Evolutionary conservation across 2,888 invertebrate genomes (phyloP).

Genomic region (Anarsia innoxiella): DNA sequence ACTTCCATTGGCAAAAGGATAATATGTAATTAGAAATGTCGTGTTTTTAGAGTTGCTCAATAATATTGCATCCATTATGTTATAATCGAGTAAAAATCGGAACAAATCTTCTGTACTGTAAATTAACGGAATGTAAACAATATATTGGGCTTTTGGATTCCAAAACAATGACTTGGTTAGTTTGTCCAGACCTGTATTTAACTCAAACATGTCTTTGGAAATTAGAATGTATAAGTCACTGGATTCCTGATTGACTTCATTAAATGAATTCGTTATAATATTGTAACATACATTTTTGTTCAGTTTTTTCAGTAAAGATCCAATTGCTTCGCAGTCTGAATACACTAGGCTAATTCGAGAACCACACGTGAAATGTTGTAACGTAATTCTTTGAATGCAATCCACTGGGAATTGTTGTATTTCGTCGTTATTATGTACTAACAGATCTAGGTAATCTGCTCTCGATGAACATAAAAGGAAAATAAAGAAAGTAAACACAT

Average conservation of each 20-base stretch:
- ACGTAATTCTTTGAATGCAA: conserved; percentile 1
- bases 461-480: too few relatives aligned
- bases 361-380: not conserved
- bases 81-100: not conserved
- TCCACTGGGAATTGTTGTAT: not conserved
- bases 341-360: not conserved
- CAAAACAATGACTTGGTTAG: not conserved
- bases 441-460: too few relatives aligned
- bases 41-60: not conserved
- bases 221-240: too few relatives aligned
- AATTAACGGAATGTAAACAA: not conserved
- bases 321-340: not conserved
- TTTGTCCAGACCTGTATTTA: not conserved
- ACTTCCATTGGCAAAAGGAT: conserved; percentile 16
- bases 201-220: not conserved
- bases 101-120: not conserved
- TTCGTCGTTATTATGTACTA: too few relatives aligned
- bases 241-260: too few relatives aligned
- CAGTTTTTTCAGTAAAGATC: not conserved
- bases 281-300: not conserved
- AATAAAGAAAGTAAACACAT: too few relatives aligned
- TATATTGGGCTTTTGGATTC: not conserved
- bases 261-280: too few relatives aligned
- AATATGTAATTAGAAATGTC: conserved; percentile 18
- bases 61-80: conserved; percentile 1